A percentile compares a stretch with the other conserved stretches of the same genome.
Evolutionary conservation across 2,113 vertebrate species (phyloP).

Genomic region (Meleagris gallopavo): DNA sequence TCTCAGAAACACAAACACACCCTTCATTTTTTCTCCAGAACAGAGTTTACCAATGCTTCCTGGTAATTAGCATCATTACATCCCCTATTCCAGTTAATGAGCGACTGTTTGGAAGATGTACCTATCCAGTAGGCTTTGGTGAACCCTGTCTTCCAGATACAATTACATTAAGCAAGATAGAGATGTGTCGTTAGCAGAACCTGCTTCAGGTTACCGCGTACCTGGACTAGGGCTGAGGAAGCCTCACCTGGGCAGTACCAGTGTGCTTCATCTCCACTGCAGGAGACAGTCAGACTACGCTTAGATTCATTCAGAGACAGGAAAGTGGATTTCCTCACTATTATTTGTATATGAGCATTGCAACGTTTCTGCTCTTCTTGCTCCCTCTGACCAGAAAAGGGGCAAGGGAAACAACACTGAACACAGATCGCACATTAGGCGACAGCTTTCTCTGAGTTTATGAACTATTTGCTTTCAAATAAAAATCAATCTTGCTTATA

Average conservation of each 20-base stretch:
- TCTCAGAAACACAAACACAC: conserved; percentile 37
- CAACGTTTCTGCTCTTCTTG: not conserved
- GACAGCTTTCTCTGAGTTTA: not conserved
- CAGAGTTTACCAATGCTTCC: not conserved
- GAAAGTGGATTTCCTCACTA: not conserved
- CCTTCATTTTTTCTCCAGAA: not conserved
- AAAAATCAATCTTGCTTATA: not conserved
- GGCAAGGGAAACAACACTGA: rapidly evolving
- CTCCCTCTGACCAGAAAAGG: not conserved
- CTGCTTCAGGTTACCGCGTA: rapidly evolving
- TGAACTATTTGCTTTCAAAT: not conserved
- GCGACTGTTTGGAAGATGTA: not conserved
- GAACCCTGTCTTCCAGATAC: not conserved
- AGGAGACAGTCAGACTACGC: rapidly evolving
- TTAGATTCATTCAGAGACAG: not conserved
- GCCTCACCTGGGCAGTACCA: rapidly evolving
- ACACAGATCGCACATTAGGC: not conserved
- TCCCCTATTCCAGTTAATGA: not conserved
- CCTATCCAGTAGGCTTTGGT: no score
- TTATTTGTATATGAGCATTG: not conserved
- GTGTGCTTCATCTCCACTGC: not conserved
- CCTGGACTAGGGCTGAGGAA: not conserved
- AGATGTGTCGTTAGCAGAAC: not conserved
- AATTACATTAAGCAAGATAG: rapidly evolving
- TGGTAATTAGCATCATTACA: not conserved